A percentile compares a stretch with the other conserved stretches of the same genome.
phyloP scores from a whole-genome alignment of 2,888 invertebrate species.

The Sarcophaga rosellei region DNA sequence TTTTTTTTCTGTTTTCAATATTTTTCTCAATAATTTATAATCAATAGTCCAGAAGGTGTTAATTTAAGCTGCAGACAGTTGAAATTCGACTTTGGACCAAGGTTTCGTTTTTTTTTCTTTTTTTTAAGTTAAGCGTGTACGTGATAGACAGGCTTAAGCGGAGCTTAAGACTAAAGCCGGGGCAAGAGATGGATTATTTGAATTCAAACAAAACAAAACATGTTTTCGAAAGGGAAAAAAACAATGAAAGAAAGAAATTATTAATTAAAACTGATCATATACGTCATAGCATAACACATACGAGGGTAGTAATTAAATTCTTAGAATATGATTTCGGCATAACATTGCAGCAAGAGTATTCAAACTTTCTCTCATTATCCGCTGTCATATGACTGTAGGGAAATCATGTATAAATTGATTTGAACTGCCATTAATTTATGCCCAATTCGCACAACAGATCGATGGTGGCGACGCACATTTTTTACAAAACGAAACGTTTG shows the following conservation, averaged over 20 bases:
- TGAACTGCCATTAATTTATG: slow-evolving; percentile 28
- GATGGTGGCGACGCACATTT: background rate
- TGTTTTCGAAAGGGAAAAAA: no score
- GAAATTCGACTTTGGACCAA: background rate
- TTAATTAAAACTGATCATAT: no score
- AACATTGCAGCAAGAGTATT: no score
- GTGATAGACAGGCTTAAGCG: background rate
- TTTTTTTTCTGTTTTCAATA: background rate
- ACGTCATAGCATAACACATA: no score
- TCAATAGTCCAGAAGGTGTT: background rate
- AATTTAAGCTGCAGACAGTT: slow-evolving; percentile 7
- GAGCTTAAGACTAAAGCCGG: background rate
- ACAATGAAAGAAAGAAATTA: no score
- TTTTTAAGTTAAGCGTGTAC: background rate
- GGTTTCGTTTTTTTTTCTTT: background rate
- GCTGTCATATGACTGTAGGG: no score
- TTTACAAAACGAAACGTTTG: background rate
- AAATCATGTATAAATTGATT: background rate
- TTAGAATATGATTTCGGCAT: no score
- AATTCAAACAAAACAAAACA: no score
- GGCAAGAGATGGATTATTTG: background rate
- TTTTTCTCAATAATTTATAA: background rate
- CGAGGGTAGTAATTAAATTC: no score
- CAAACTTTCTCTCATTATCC: no score
- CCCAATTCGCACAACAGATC: background rate